phyloP scores from a whole-genome alignment of 2,797 vertebrate species.

The Sitta carolinensis region DNA sequence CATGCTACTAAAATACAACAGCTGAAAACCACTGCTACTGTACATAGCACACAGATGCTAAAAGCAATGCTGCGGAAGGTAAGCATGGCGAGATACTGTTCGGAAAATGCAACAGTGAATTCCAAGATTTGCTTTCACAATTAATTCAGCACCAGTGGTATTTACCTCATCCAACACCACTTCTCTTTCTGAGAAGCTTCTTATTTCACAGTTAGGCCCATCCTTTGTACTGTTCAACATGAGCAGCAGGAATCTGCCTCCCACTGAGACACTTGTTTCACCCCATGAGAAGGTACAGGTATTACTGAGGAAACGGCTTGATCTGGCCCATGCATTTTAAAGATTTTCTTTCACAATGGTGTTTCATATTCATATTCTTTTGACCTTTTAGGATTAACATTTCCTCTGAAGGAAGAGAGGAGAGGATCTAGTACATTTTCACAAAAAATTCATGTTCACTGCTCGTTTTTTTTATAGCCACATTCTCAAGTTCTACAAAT shows the following conservation, averaged over 20 bases:
- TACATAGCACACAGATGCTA: neutral
- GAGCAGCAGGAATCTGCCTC: neutral
- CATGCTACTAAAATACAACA: neutral
- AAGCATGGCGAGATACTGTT: neutral
- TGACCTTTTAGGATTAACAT: conserved; percentile 16
- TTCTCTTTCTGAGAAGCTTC: neutral
- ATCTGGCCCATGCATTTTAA: neutral
- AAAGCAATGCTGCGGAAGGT: neutral
- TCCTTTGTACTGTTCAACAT: neutral
- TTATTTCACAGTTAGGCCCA: neutral
- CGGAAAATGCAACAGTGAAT: neutral
- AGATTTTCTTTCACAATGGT: neutral
- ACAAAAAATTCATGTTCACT: neutral
- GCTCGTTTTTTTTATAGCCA: neutral
- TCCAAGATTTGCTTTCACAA: neutral
- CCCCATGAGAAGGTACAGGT: neutral
- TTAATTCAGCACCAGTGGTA: conserved; percentile 16
- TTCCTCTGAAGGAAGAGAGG: neutral
- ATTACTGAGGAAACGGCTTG: neutral
- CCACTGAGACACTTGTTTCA: neutral
- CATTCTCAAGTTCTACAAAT: neutral
- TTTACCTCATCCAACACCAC: conserved; percentile 7
- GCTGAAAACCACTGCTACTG: neutral
- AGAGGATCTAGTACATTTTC: neutral
- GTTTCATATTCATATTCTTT: conserved; percentile 26